Percentiles rank a stretch among this genome's conserved stretches.
Evolutionary conservation across 2,113 vertebrate species (phyloP).

Genomic region (Ammospiza caudacuta): DNA sequence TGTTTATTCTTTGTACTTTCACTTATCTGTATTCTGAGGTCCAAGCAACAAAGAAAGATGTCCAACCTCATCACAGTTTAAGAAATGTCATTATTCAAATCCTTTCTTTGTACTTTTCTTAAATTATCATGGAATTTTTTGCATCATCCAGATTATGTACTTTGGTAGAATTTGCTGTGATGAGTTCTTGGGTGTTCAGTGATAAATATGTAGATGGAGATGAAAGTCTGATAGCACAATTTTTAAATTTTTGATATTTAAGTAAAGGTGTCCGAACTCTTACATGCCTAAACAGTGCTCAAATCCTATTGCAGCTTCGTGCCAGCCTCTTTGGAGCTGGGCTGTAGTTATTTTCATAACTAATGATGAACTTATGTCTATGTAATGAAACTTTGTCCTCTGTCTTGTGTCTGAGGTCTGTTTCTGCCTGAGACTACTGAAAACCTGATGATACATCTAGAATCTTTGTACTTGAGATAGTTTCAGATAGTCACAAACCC

Average conservation of each 20-base stretch:
- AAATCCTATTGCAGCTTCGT: not conserved
- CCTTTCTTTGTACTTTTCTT: not conserved
- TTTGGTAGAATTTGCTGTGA: not conserved
- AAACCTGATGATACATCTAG: rapidly evolving
- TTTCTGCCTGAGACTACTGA: not conserved
- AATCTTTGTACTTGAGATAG: not conserved
- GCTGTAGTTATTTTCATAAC: not conserved
- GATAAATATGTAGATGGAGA: rapidly evolving
- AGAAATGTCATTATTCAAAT: not conserved
- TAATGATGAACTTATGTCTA: not conserved
- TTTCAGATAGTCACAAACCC: not conserved
- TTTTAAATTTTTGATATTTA: not conserved
- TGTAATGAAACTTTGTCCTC: not conserved
- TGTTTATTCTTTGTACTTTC: not conserved
- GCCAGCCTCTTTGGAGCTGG: not conserved
- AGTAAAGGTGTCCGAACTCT: not conserved
- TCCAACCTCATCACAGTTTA: not conserved
- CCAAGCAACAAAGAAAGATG: not conserved
- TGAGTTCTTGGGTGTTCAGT: not conserved
- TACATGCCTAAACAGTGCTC: not conserved
- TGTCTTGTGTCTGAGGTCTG: not conserved
- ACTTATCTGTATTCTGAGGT: not conserved
- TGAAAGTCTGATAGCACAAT: not conserved
- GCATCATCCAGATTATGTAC: not conserved
- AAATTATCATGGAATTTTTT: not conserved